phyloP scores from a whole-genome alignment of 2,113 vertebrate species.

The Chlorodrepanis virens region DNA sequence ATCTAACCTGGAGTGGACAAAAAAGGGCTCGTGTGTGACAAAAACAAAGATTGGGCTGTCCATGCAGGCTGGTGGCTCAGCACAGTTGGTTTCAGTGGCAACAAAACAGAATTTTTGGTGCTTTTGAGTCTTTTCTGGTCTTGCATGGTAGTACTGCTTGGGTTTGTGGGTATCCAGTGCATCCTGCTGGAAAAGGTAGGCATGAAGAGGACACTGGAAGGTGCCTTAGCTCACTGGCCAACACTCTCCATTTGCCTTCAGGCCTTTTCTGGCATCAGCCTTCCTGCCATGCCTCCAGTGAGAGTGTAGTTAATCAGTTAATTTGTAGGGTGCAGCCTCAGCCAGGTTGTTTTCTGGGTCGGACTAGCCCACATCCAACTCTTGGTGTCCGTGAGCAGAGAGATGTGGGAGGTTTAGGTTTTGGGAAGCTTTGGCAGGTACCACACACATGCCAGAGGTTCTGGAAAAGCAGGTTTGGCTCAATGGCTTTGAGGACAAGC shows the following conservation, averaged over 20 bases:
- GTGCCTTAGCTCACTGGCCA: not conserved
- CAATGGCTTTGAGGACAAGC: not conserved
- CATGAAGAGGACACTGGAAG: not conserved
- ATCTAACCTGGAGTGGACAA: not conserved
- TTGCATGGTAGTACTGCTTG: fast-evolving
- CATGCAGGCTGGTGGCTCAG: not conserved
- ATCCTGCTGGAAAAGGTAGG: not conserved
- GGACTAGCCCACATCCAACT: not conserved
- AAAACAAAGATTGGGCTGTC: not conserved
- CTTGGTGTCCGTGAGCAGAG: not conserved
- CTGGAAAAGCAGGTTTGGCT: not conserved
- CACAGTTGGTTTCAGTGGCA: not conserved
- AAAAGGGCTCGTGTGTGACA: not conserved
- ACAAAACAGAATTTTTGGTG: not conserved
- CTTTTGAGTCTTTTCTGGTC: not conserved
- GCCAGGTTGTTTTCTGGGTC: not conserved
- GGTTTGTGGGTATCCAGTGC: not conserved
- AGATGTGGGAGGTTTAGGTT: not conserved
- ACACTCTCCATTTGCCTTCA: not conserved
- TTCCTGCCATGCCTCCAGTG: not conserved
- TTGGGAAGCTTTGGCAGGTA: not conserved
- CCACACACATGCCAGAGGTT: not conserved
- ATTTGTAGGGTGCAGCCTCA: not conserved
- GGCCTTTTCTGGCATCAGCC: not conserved
- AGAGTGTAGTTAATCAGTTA: fast-evolving